Evolutionary conservation across 2,888 invertebrate species (phyloP).

Genomic region (Cerceris rybyensis): DNA sequence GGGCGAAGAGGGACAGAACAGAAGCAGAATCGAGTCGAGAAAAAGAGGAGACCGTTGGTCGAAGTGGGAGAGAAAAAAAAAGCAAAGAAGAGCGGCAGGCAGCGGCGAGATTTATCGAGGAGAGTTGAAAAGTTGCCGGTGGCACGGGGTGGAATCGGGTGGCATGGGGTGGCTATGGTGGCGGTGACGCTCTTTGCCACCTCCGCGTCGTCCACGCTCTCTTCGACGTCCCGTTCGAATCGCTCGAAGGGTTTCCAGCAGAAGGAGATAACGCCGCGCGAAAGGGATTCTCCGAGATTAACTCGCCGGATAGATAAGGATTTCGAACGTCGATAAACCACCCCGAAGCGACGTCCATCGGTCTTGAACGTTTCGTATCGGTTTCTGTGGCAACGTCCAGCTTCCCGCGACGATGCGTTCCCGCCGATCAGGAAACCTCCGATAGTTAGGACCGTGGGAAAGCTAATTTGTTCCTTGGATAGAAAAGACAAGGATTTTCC

Average conservation of each 20-base stretch:
- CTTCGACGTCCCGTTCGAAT: constrained; percentile 20
- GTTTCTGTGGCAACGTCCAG: constrained; percentile 48
- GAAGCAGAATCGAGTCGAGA: constrained; percentile 8
- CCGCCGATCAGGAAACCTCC: constrained; percentile 30
- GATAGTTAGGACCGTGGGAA: not conserved
- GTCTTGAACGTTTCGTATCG: constrained; percentile 63
- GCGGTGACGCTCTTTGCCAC: constrained; percentile 31
- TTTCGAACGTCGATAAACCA: constrained; percentile 71
- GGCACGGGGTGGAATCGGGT: constrained; percentile 37
- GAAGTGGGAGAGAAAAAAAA: constrained; percentile 32
- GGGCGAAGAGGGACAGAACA: constrained; percentile 14
- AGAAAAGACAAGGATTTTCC: too few species aligned
- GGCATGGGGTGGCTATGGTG: constrained; percentile 46
- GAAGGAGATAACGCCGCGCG: constrained; percentile 69
- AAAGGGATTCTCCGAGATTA: constrained; percentile 73
- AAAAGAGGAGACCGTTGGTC: constrained; percentile 17
- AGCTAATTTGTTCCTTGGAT: not conserved
- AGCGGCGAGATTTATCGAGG: constrained; percentile 73
- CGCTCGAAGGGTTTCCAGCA: constrained; percentile 56
- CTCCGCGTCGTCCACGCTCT: not conserved
- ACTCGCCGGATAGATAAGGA: constrained; percentile 72
- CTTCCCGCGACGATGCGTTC: constrained; percentile 42
- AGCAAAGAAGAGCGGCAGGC: constrained; percentile 19
- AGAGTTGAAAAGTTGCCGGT: constrained; percentile 74
- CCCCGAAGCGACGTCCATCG: constrained; percentile 63